Conservation (phyloP, 2,888 invertebrate genomes). For the Perithous albicinctus region DNA sequence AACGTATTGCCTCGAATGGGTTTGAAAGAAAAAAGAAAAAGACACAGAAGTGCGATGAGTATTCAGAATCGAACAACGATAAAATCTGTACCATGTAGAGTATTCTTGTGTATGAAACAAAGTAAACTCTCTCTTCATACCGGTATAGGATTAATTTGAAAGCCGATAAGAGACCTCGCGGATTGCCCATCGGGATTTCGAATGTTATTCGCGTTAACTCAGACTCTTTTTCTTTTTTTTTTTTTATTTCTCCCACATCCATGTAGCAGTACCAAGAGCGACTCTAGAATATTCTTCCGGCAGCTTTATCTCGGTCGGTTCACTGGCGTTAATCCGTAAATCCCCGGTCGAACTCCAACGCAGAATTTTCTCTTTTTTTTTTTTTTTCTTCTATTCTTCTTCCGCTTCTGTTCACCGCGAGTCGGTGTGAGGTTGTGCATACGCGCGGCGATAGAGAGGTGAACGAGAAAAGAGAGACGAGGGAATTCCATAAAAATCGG, state of each 20-base stretch:
- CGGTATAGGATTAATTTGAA: conserved; percentile 62
- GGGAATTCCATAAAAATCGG: conserved; percentile 82
- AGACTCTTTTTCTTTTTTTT: too few relatives aligned
- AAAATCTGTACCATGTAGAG: neutral
- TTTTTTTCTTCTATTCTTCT: too few relatives aligned
- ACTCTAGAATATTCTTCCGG: conserved; percentile 64
- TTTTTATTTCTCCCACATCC: conserved; percentile 25
- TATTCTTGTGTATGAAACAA: neutral
- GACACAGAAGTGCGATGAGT: neutral
- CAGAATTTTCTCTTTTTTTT: conserved; percentile 28
- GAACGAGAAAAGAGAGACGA: conserved; percentile 57
- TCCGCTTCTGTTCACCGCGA: conserved; percentile 26
- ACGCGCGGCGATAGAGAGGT: conserved; percentile 54
- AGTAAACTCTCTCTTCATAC: conserved; percentile 28
- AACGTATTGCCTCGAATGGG: neutral
- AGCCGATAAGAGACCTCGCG: conserved; percentile 46
- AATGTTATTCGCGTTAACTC: conserved; percentile 69
- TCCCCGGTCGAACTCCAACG: conserved; percentile 60
- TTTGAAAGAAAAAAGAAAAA: neutral
- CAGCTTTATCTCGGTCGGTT: conserved; percentile 64
- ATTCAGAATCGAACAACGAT: conserved; percentile 8
- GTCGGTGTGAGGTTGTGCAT: conserved; percentile 40
- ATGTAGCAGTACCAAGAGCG: conserved; percentile 11
- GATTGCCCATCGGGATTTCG: conserved; percentile 62
- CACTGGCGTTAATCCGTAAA: conserved; percentile 69